Percentiles rank a stretch among this genome's conserved stretches.
Conservation (phyloP, 2,797 vertebrate genomes). For the Pterois miles region DNA sequence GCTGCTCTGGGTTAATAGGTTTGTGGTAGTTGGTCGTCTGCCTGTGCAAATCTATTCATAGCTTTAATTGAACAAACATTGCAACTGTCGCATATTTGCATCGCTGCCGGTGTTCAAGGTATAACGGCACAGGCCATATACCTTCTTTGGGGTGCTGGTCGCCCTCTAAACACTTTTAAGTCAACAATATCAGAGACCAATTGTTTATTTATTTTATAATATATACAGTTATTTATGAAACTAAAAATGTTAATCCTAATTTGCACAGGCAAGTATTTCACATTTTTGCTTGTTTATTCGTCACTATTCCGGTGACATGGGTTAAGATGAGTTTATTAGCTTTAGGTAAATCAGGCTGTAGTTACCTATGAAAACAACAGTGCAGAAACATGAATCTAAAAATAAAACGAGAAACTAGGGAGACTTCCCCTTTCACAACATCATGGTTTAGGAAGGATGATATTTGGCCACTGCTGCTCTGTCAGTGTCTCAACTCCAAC, state of each 20-base stretch:
- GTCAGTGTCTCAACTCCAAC: constrained; percentile 28
- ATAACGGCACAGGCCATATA: too few species aligned
- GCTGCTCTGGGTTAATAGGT: too few species aligned
- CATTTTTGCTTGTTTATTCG: neutral
- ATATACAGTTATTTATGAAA: too few species aligned
- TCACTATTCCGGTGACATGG: neutral
- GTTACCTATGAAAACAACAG: neutral
- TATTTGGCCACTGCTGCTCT: constrained; percentile 27
- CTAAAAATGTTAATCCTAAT: too few species aligned
- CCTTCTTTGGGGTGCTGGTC: too few species aligned
- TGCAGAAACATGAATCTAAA: neutral
- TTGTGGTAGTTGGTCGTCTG: too few species aligned
- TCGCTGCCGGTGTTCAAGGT: too few species aligned
- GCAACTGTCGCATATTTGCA: too few species aligned
- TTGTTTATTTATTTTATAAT: too few species aligned
- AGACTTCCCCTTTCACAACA: constrained; percentile 1
- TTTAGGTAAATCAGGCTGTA: neutral
- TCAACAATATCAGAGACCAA: neutral
- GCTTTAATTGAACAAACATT: too few species aligned
- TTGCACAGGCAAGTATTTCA: neutral
- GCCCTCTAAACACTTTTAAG: too few species aligned
- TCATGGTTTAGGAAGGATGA: neutral
- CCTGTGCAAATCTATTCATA: too few species aligned
- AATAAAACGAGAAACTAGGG: neutral
- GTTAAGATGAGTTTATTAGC: neutral